These are phyloP conservation scores for Corydoras maculifer DNA, from an alignment of 2,113 vertebrate species.

Conservation along the genomic window DNA sequence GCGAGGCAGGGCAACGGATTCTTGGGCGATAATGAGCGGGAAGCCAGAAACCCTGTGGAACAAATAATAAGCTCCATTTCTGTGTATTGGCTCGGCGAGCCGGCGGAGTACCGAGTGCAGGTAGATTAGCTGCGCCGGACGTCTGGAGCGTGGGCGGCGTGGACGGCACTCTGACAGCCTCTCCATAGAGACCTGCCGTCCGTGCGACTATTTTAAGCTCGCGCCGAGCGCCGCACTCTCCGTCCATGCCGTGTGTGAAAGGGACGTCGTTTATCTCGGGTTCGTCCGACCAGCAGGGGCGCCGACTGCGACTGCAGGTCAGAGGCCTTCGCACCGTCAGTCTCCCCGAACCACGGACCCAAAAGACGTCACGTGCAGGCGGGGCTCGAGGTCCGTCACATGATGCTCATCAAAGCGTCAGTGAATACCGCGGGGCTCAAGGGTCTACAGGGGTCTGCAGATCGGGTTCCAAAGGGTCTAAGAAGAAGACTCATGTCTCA, in stretches of 20 bases:
- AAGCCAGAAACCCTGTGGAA: neutral
- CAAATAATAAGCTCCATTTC: neutral
- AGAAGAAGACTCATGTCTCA: too few species aligned
- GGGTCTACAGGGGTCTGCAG: too few species aligned
- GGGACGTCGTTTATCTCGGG: constrained; percentile 7
- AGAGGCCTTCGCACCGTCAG: neutral
- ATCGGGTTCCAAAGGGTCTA: too few species aligned
- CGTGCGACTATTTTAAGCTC: constrained; percentile 31
- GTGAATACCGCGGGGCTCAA: too few species aligned
- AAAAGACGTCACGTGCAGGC: too few species aligned
- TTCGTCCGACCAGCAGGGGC: constrained; percentile 8
- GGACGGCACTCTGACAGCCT: constrained; percentile 32
- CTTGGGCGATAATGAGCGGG: neutral
- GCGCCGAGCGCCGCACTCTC: constrained; percentile 29
- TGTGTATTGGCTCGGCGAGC: neutral
- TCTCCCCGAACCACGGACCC: too few species aligned
- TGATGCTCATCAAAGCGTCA: too few species aligned
- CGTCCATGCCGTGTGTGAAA: constrained; percentile 13
- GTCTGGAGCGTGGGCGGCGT: constrained; percentile 33
- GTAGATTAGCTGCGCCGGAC: constrained; percentile 19
- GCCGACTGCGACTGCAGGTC: constrained; percentile 5
- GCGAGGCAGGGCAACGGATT: too few species aligned
- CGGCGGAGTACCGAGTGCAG: constrained; percentile 6
- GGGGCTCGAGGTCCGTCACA: too few species aligned
- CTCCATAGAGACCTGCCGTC: constrained; percentile 37